phyloP scores from a whole-genome alignment of 1,140 invertebrate species.

The Antheraea pernyi region DNA sequence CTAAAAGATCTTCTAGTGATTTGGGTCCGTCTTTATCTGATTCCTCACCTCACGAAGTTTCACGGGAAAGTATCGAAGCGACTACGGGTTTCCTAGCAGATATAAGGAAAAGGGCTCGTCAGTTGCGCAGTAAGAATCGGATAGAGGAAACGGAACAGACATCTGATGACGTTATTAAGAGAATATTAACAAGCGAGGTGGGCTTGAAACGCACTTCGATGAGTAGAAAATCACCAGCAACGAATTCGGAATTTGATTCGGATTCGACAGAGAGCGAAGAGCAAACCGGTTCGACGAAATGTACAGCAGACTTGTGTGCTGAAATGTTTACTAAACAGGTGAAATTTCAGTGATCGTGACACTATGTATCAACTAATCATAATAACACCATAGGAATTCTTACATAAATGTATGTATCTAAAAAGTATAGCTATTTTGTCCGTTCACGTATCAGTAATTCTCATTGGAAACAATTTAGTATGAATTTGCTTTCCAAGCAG shows the following conservation, averaged over 20 bases:
- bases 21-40: constrained; percentile 49
- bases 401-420: neutral
- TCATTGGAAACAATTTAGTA: too few species aligned
- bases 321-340: constrained; percentile 73
- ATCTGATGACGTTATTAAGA: constrained; percentile 62
- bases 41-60: constrained; percentile 45
- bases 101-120: constrained; percentile 61
- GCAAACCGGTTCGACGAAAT: constrained; percentile 41
- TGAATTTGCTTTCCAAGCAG: too few species aligned
- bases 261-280: constrained; percentile 48
- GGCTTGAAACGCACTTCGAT: constrained; percentile 44
- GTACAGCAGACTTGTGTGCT: constrained; percentile 59
- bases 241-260: constrained; percentile 57
- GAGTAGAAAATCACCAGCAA: constrained; percentile 50
- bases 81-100: constrained; percentile 65
- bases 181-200: constrained; percentile 65
- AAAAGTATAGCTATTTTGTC: neutral
- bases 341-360: constrained; percentile 43
- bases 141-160: constrained; percentile 43
- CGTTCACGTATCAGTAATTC: too few species aligned
- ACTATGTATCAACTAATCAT: too few species aligned
- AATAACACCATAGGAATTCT: too few species aligned
- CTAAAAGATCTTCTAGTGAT: constrained; percentile 48
- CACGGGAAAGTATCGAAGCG: constrained; percentile 55
- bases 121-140: constrained; percentile 54